Evolutionary conservation across 2,797 vertebrate genomes (phyloP).

Genomic region (Notolabrus celidotus): DNA sequence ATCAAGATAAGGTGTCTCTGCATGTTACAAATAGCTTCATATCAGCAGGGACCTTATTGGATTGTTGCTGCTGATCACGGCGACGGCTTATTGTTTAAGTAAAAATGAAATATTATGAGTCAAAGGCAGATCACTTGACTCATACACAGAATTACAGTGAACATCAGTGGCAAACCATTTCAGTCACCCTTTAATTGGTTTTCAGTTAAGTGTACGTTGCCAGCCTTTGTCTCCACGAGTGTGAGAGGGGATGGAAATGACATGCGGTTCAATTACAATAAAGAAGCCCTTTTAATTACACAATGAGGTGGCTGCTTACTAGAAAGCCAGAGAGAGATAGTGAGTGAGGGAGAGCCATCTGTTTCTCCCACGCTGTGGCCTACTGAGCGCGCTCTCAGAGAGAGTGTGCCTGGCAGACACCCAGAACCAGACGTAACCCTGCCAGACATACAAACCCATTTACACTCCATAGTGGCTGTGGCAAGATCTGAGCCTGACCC

Average conservation of each 20-base stretch:
- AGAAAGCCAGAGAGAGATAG: conserved; percentile 51
- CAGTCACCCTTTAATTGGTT: conserved; percentile 54
- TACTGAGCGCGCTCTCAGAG: conserved; percentile 69
- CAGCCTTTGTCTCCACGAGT: conserved; percentile 36
- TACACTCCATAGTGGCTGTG: conserved; percentile 56
- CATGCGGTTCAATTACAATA: conserved; percentile 71
- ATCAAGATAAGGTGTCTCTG: conserved; percentile 31
- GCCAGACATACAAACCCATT: conserved; percentile 80
- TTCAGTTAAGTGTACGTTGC: conserved; percentile 27
- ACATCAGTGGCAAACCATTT: not conserved
- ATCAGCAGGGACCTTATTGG: conserved; percentile 12
- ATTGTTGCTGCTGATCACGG: not conserved
- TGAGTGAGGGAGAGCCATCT: conserved; percentile 73
- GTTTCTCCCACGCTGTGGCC: conserved; percentile 75
- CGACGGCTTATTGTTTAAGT: not conserved
- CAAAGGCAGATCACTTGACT: conserved; percentile 4
- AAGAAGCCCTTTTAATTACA: conserved; percentile 75
- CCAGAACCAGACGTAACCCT: conserved; percentile 75
- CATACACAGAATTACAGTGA: not conserved
- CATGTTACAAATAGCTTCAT: not conserved
- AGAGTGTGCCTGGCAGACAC: conserved; percentile 72
- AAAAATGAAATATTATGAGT: conserved; percentile 19
- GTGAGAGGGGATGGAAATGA: conserved; percentile 52
- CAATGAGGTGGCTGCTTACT: conserved; percentile 62
- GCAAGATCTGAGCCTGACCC: conserved; percentile 61